phyloP scores from a whole-genome alignment of 2,113 vertebrate species.

The Cephalopholis sonnerati region DNA sequence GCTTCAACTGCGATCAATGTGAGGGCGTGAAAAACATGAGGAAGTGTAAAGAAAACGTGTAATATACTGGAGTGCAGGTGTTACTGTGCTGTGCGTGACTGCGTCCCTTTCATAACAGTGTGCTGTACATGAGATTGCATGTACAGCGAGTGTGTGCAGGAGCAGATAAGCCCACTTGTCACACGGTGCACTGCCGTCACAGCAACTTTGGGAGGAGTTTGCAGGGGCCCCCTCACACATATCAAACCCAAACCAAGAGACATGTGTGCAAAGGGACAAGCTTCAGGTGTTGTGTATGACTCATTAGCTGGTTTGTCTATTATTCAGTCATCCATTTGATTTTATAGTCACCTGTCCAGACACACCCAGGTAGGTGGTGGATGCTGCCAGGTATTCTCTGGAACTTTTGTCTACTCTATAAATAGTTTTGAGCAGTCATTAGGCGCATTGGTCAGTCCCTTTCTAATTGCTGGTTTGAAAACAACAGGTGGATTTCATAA shows the following conservation, averaged over 20 bases:
- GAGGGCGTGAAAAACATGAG: background rate
- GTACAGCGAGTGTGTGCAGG: conserved; percentile 14
- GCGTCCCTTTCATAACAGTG: conserved; percentile 10
- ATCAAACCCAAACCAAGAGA: background rate
- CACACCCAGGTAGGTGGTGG: background rate
- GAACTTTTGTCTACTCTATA: background rate
- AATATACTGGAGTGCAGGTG: background rate
- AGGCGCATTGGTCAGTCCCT: background rate
- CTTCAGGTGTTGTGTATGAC: conserved; percentile 16
- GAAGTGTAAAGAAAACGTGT: background rate
- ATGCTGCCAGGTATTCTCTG: background rate
- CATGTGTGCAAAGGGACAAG: background rate
- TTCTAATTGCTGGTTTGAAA: conserved; percentile 8
- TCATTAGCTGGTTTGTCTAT: conserved; percentile 33
- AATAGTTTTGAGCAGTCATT: conserved; percentile 4
- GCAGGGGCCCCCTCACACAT: background rate
- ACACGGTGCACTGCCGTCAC: background rate
- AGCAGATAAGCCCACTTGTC: conserved; percentile 59
- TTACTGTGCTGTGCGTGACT: background rate
- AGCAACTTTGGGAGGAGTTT: conserved; percentile 40
- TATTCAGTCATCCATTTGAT: conserved; percentile 25
- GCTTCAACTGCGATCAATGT: background rate
- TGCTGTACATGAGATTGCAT: conserved; percentile 16
- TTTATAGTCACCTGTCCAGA: conserved; percentile 22
- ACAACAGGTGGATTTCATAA: background rate